A percentile compares a stretch with the other conserved stretches of the same genome.
These are phyloP conservation scores for Cosmopolites sordidus DNA, from an alignment of 2,888 invertebrate genomes.

Conservation along the genomic window DNA sequence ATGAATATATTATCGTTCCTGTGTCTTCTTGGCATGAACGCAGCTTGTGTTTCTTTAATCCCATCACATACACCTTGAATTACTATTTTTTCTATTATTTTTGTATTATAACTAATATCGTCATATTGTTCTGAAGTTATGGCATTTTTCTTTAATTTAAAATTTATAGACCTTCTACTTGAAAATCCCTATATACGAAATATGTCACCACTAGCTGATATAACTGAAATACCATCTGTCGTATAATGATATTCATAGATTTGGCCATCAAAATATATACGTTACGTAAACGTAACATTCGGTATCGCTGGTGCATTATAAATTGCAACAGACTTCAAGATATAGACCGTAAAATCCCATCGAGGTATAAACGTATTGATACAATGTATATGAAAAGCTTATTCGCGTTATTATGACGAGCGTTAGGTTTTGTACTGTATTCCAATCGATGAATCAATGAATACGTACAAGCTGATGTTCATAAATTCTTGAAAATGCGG, in stretches of 20 bases:
- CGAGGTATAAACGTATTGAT: constrained; percentile 10
- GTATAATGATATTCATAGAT: neutral
- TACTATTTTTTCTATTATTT: no score
- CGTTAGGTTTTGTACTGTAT: constrained; percentile 4
- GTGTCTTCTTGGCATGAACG: no score
- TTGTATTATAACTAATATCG: no score
- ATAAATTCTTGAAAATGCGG: constrained; percentile 8
- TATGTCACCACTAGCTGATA: no score
- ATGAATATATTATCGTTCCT: no score
- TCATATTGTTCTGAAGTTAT: no score
- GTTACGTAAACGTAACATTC: neutral
- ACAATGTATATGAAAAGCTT: constrained; percentile 10
- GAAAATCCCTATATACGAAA: no score
- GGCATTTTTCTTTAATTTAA: no score
- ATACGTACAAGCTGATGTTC: constrained; percentile 4
- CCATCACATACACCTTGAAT: no score
- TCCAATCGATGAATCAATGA: constrained; percentile 4
- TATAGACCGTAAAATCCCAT: constrained; percentile 5
- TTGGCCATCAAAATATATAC: neutral
- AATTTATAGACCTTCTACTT: no score
- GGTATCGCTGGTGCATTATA: constrained; percentile 1
- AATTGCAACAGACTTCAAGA: constrained; percentile 4
- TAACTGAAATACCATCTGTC: no score
- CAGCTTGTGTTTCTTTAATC: no score
- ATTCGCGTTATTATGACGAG: constrained; percentile 6